phyloP scores from a whole-genome alignment of 2,888 invertebrate species.

The Drosophila greeni region DNA sequence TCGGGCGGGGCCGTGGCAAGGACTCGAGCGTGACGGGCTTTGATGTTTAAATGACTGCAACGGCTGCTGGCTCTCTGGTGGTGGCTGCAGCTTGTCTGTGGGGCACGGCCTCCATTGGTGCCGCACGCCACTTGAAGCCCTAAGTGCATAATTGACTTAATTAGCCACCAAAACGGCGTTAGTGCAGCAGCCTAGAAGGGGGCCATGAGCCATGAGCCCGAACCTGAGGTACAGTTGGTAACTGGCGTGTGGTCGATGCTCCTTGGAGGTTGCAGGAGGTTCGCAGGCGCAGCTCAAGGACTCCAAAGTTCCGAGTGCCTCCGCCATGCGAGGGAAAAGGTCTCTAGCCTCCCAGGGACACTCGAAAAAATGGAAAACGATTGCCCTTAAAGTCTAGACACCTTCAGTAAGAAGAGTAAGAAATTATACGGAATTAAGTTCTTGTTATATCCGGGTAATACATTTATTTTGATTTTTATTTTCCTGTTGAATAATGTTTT shows the following conservation, averaged over 20 bases:
- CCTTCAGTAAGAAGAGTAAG: too few relatives aligned
- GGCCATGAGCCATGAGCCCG: slow-evolving; percentile 15
- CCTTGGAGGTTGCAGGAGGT: slow-evolving; percentile 51
- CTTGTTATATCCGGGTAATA: neutral
- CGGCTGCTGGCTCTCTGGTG: slow-evolving; percentile 29
- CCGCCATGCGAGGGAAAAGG: slow-evolving; percentile 21
- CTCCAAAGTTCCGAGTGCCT: slow-evolving; percentile 49
- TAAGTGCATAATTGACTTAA: slow-evolving; percentile 72
- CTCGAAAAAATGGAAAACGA: slow-evolving; percentile 5
- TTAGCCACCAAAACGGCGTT: slow-evolving; percentile 70
- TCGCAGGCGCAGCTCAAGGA: slow-evolving; percentile 60
- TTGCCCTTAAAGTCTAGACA: neutral
- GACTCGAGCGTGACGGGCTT: slow-evolving; percentile 65
- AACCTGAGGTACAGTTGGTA: slow-evolving; percentile 34
- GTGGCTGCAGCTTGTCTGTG: slow-evolving; percentile 26
- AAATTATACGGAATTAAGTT: neutral
- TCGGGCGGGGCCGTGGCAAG: slow-evolving; percentile 9
- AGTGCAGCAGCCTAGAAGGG: slow-evolving; percentile 34
- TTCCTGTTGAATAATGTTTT: neutral
- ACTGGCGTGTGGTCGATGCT: slow-evolving; percentile 45
- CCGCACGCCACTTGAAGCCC: slow-evolving; percentile 67
- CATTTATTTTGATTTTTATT: neutral
- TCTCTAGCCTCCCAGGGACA: neutral
- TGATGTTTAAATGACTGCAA: slow-evolving; percentile 70
- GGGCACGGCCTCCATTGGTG: slow-evolving; percentile 46